A percentile compares a stretch with the other conserved stretches of the same genome.
phyloP scores from a whole-genome alignment of 1,140 invertebrate genomes.

The Brachionus plicatilis region DNA sequence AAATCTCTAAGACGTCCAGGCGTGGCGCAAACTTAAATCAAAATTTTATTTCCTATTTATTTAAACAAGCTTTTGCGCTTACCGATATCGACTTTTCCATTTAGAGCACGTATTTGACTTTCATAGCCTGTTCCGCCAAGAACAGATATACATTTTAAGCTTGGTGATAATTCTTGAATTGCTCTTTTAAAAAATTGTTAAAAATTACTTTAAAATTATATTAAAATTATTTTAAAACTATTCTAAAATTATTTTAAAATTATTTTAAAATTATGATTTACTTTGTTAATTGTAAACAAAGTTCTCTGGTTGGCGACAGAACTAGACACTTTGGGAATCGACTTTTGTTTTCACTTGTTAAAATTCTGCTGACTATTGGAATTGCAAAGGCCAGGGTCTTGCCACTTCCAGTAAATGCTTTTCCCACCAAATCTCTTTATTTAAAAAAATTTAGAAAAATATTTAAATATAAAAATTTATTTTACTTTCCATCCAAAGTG shows the following conservation, averaged over 20 bases:
- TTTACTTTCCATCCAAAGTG: constrained; percentile 20
- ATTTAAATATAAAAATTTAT: not conserved
- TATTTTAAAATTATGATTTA: not conserved
- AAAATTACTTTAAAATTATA: too few relatives aligned
- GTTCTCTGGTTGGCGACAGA: constrained; percentile 28
- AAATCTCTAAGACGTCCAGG: constrained; percentile 38
- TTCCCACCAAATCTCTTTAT: constrained; percentile 23
- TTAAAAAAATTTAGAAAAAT: not conserved
- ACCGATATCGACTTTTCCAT: constrained; percentile 13
- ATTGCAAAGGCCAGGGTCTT: constrained; percentile 40
- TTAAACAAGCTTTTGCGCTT: not conserved
- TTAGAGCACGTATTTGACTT: not conserved
- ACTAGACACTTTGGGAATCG: constrained; percentile 19
- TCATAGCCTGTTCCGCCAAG: constrained; percentile 31
- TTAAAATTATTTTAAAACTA: too few relatives aligned
- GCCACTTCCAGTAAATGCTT: constrained; percentile 39
- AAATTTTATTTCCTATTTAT: not conserved
- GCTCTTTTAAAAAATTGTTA: constrained; percentile 14
- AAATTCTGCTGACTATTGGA: constrained; percentile 18
- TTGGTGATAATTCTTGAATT: constrained; percentile 31
- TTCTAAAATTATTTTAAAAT: not conserved
- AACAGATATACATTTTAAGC: constrained; percentile 22
- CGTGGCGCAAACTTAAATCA: not conserved
- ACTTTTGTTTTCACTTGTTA: not conserved
- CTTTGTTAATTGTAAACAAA: constrained; percentile 35